phyloP scores from a whole-genome alignment of 2,797 vertebrate species.

The Microchirus variegatus region DNA sequence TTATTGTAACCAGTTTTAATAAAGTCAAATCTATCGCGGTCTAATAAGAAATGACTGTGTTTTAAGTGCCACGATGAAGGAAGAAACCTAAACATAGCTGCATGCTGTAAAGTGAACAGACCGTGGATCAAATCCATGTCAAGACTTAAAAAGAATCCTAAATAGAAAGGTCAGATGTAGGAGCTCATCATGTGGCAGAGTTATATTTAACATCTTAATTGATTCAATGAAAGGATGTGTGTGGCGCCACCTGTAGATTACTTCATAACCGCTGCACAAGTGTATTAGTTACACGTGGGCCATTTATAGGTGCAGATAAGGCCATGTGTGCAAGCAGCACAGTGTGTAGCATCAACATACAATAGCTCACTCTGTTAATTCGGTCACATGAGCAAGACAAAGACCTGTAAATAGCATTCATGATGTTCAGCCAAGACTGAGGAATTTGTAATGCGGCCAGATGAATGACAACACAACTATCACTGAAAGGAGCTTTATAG shows the following conservation, averaged over 20 bases:
- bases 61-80: not conserved
- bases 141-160: conserved; percentile 60
- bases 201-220: conserved; percentile 77
- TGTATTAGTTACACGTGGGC: conserved; percentile 67
- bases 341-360: conserved; percentile 60
- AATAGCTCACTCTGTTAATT: conserved; percentile 45
- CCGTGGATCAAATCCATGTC: conserved; percentile 42
- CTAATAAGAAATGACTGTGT: too few relatives aligned
- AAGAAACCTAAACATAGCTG: conserved; percentile 28
- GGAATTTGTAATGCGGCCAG: conserved; percentile 5
- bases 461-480: conserved; percentile 53
- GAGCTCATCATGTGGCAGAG: conserved; percentile 54
- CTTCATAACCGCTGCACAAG: conserved; percentile 57
- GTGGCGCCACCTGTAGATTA: conserved; percentile 81
- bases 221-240: conserved; percentile 68
- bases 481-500: conserved; percentile 63
- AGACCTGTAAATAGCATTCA: conserved; percentile 56
- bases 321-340: conserved; percentile 47
- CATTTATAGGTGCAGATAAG: conserved; percentile 71
- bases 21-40: not conserved
- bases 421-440: conserved; percentile 11
- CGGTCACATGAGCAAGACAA: conserved; percentile 18
- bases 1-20: not conserved
- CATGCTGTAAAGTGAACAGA: conserved; percentile 38
- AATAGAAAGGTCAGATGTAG: conserved; percentile 64